Evolutionary conservation across 1,140 invertebrate genomes (phyloP).

Genomic region (Drosophila elegans): DNA sequence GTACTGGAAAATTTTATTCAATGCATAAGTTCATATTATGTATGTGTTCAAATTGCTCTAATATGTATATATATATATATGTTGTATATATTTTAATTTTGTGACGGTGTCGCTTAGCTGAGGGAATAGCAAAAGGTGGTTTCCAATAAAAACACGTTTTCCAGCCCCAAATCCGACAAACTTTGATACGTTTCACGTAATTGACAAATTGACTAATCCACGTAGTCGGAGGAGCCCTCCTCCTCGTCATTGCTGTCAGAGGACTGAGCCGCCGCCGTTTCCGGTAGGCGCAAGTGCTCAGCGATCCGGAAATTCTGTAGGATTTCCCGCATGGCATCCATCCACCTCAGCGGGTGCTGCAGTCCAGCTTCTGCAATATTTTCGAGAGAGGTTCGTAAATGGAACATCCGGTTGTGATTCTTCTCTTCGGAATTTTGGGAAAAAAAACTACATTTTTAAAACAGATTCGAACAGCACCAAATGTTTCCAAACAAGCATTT

Average conservation of each 20-base stretch:
- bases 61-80: slow-evolving; percentile 24
- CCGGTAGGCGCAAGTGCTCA: slow-evolving; percentile 78
- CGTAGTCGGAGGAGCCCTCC: slow-evolving; percentile 85
- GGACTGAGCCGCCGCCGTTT: slow-evolving; percentile 84
- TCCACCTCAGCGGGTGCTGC: slow-evolving; percentile 87
- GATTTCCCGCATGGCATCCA: slow-evolving; percentile 91
- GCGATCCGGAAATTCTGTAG: slow-evolving; percentile 88
- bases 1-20: slow-evolving; percentile 61
- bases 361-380: slow-evolving; percentile 85
- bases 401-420: neutral
- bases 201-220: slow-evolving; percentile 65
- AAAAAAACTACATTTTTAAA: too few relatives aligned
- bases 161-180: neutral
- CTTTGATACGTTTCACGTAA: slow-evolving; percentile 8
- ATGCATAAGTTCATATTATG: slow-evolving; percentile 31
- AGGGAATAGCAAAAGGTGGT: slow-evolving; percentile 43
- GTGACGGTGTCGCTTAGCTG: slow-evolving; percentile 51
- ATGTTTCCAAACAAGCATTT: too few relatives aligned
- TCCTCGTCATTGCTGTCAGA: slow-evolving; percentile 85
- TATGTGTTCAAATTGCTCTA: slow-evolving; percentile 46
- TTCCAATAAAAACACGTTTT: slow-evolving; percentile 29
- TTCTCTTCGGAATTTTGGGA: neutral
- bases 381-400: slow-evolving; percentile 3
- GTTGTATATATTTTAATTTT: slow-evolving; percentile 45
- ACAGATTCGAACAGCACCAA: too few relatives aligned